These are phyloP conservation scores for Blomia tropicalis DNA, from an alignment of 2,888 invertebrate species.

Conservation along the genomic window DNA sequence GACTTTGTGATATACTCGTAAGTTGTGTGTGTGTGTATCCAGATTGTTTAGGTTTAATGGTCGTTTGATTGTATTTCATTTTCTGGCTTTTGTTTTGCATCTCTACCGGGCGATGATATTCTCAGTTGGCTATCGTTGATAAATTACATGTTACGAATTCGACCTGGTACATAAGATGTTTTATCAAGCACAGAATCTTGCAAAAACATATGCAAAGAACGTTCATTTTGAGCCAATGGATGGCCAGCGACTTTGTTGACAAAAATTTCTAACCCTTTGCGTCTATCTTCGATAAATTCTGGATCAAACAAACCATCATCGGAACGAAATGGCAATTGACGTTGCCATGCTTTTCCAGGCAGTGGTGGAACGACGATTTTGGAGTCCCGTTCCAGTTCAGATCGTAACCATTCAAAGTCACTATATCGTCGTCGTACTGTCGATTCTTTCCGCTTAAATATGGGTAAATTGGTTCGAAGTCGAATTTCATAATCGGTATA, in stretches of 20 bases:
- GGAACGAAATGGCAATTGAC: conserved; percentile 91
- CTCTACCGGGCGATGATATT: no score
- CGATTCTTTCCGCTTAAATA: conserved; percentile 98
- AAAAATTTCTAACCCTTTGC: conserved; percentile 90
- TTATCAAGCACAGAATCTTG: conserved; percentile 94
- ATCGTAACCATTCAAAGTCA: conserved; percentile 98
- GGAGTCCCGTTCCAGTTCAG: conserved; percentile 95
- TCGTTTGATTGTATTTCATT: neutral
- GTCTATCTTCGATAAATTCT: conserved; percentile 94
- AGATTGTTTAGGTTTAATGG: neutral
- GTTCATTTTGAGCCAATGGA: conserved; percentile 45
- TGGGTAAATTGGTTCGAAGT: conserved; percentile 86
- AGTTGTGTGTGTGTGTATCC: no score
- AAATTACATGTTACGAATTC: conserved; percentile 80
- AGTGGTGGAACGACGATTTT: conserved; percentile 48
- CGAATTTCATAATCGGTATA: conserved; percentile 99
- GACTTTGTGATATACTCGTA: no score
- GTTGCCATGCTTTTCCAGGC: conserved; percentile 60
- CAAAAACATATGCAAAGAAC: conserved; percentile 95
- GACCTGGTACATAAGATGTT: conserved; percentile 90
- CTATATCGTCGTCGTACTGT: conserved; percentile 91
- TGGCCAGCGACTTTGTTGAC: conserved; percentile 68
- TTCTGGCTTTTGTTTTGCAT: no score
- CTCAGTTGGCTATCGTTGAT: no score
- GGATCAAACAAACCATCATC: conserved; percentile 99